phyloP scores from a whole-genome alignment of 2,888 invertebrate genomes.

The Drosophila atroscutellata region DNA sequence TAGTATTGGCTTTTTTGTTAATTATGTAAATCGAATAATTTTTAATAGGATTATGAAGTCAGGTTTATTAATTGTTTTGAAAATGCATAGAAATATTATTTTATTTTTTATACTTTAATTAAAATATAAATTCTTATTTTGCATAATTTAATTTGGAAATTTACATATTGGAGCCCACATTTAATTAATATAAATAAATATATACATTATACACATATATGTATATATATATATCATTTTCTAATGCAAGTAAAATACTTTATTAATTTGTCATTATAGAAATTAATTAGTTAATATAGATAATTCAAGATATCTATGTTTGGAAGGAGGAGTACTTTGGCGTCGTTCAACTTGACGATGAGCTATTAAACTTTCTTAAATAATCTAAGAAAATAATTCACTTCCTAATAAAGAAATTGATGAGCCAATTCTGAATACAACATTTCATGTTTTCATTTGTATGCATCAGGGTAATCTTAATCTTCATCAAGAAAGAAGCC shows the following conservation, averaged over 20 bases:
- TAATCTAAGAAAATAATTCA: conserved; percentile 87
- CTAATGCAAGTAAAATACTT: conserved; percentile 87
- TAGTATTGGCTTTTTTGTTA: not conserved
- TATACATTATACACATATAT: no score
- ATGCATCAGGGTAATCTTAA: conserved; percentile 89
- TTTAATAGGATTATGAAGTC: no score
- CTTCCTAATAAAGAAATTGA: conserved; percentile 87
- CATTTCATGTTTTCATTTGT: conserved; percentile 87
- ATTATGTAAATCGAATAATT: not conserved
- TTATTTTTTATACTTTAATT: no score
- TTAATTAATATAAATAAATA: not conserved
- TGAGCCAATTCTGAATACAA: conserved; percentile 89
- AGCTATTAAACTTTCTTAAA: conserved; percentile 87
- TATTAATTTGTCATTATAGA: conserved; percentile 88
- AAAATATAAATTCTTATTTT: no score
- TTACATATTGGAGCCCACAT: not conserved
- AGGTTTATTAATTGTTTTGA: no score
- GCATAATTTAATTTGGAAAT: no score
- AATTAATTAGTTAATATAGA: conserved; percentile 87
- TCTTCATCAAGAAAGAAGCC: not conserved
- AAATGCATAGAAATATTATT: no score
- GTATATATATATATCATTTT: conserved; percentile 68
- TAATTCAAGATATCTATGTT: conserved; percentile 87
- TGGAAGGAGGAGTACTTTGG: conserved; percentile 87
- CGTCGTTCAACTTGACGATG: conserved; percentile 87